phyloP scores from a whole-genome alignment of 1,140 invertebrate genomes.

The Grapholita molesta region DNA sequence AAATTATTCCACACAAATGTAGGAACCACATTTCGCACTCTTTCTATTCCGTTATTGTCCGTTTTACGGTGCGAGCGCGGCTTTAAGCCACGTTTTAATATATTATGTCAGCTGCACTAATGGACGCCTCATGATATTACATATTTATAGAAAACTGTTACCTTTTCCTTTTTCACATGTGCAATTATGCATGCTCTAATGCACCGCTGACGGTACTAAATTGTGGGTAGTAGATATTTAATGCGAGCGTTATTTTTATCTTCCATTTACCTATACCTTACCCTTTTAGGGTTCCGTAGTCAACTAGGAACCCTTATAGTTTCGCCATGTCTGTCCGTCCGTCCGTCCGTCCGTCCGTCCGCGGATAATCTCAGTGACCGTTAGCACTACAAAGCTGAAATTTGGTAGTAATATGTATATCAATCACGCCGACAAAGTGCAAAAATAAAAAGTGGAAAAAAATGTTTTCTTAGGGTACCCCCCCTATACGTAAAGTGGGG shows the following conservation, averaged over 20 bases:
- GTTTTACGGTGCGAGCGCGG: not conserved
- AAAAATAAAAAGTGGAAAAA: no score
- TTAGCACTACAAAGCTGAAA: no score
- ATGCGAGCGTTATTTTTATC: not conserved
- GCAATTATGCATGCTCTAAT: not conserved
- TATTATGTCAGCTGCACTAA: not conserved
- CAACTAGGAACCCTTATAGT: no score
- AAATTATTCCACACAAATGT: not conserved
- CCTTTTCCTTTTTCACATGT: not conserved
- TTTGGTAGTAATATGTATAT: no score
- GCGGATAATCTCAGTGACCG: no score
- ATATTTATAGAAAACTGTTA: not conserved
- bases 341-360: no score
- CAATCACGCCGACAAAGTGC: no score
- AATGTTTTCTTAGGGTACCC: no score
- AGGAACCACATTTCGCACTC: not conserved
- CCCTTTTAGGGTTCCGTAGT: no score
- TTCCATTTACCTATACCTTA: not conserved
- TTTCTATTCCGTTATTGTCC: not conserved
- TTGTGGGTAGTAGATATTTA: not conserved
- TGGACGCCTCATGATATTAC: not conserved
- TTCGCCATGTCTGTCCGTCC: no score
- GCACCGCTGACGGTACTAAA: not conserved
- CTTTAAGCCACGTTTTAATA: not conserved
- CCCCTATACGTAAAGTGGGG: no score